Evolutionary conservation across 2,113 vertebrate genomes (phyloP).

Genomic region (Circaetus gallicus): DNA sequence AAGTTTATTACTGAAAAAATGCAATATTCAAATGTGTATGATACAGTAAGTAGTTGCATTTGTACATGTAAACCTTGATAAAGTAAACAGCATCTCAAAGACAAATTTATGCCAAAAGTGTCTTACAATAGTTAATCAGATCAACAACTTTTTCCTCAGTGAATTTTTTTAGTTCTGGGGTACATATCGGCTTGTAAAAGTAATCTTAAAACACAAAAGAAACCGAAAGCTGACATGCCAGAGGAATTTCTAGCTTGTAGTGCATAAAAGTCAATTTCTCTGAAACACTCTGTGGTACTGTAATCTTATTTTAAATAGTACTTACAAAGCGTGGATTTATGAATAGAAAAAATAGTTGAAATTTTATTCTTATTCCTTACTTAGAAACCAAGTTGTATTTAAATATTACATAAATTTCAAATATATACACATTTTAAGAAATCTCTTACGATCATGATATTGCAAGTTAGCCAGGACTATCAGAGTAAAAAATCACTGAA

Average conservation of each 20-base stretch:
- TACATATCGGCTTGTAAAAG: background rate
- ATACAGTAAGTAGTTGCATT: constrained; percentile 76
- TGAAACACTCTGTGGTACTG: background rate
- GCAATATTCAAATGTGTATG: constrained; percentile 79
- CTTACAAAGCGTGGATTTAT: constrained; percentile 17
- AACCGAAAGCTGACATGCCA: background rate
- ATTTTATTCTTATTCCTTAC: background rate
- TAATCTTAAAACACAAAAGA: background rate
- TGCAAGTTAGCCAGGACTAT: constrained; percentile 22
- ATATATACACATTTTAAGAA: constrained; percentile 45
- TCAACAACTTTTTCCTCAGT: background rate
- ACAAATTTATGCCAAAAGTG: constrained; percentile 28
- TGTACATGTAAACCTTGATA: constrained; percentile 81
- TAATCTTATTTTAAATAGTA: constrained; percentile 21
- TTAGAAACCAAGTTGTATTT: constrained; percentile 54
- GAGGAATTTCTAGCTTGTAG: background rate
- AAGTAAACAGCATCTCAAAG: constrained; percentile 75
- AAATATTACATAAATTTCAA: constrained; percentile 48
- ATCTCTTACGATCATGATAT: background rate
- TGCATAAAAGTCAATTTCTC: constrained; percentile 31
- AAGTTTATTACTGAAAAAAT: constrained; percentile 85
- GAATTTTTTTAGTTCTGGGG: constrained; percentile 6
- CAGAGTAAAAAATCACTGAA: constrained; percentile 24
- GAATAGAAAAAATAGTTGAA: constrained; percentile 61
- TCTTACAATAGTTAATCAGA: constrained; percentile 8